Evolutionary conservation across 2,888 invertebrate species (phyloP), one percentile per base, ranked within the genome.

Genomic region (Euphydryas editha): DNA sequence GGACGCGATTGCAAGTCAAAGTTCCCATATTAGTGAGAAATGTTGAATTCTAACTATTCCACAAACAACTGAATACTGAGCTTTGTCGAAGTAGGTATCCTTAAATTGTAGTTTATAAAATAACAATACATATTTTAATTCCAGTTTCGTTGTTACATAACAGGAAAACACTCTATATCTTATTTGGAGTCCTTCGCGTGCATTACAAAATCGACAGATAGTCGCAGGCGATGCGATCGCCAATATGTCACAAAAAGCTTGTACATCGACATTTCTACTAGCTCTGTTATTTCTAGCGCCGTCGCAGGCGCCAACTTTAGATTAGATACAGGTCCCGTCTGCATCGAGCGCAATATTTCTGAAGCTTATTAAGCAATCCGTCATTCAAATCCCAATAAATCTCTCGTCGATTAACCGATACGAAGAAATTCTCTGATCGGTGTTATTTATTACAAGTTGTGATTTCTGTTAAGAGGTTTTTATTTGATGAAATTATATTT

Each of bases 261-360:
- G 83, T 80, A 78, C 82, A 83, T 85, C 86, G 90, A 87, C 88
- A 86, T 86, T 85, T 86, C 77, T 84, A 81, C 75, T 78, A 80
- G 84, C 82, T 81, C 73, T 80, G 85, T 85, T 90, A 90, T 91
- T 92, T 89, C 84, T 86, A 86, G 85, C 84, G 73, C 70, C 78
- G 81, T 76, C 76, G 62, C 80, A 78, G 83, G 82, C 86, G 87
- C 87, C 87, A 86, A 88, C 86, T 86, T 85, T 86, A 88, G 86
- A 88, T 84, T 86, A 78, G 84, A 81, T 73, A 77, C 85, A 85
- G 85, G 82, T 86, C 87, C 87, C 88, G 85, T 86, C 82, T 87
- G 85, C 85, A 86, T 84, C 86, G 83, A 80, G 74, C 76, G 78
- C 80, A 86, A 82, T 86, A 87, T 89, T 86, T 86, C 85, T 81